Evolutionary conservation across 1,140 invertebrate genomes (phyloP).

Genomic region (Oncopodura yosiiana): DNA sequence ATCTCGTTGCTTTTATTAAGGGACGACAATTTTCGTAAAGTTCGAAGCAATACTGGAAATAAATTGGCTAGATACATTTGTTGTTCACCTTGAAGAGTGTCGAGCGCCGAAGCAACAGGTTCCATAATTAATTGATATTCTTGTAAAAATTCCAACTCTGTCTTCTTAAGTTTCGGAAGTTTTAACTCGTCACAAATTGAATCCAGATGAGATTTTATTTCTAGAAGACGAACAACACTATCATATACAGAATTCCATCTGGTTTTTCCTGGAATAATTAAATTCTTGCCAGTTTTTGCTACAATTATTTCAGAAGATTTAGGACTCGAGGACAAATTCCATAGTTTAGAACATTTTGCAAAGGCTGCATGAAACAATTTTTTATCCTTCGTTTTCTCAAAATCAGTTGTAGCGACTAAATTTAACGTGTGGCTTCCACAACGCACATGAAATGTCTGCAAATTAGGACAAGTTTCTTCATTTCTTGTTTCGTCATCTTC

Average conservation of each 20-base stretch:
- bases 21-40: no score
- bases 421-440: constrained; percentile 15
- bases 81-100: constrained; percentile 9
- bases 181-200: background rate
- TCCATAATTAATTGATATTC: background rate
- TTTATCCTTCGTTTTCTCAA: constrained; percentile 1
- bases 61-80: constrained; percentile 2
- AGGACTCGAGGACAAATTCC: background rate
- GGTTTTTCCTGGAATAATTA: background rate
- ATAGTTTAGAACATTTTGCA: constrained; percentile 7
- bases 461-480: no score
- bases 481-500: no score
- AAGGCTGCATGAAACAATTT: constrained; percentile 1
- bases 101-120: constrained; percentile 5
- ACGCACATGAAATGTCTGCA: no score
- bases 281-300: background rate
- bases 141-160: constrained; percentile 7
- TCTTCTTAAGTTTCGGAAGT: background rate
- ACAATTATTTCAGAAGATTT: background rate
- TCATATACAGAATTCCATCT: constrained; percentile 16
- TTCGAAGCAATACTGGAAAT: background rate
- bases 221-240: background rate
- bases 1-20: background rate
- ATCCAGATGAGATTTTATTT: background rate
- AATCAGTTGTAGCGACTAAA: constrained; percentile 11